Conservation (phyloP, 2,888 invertebrate species). For the Hofmannophila pseudospretella region DNA sequence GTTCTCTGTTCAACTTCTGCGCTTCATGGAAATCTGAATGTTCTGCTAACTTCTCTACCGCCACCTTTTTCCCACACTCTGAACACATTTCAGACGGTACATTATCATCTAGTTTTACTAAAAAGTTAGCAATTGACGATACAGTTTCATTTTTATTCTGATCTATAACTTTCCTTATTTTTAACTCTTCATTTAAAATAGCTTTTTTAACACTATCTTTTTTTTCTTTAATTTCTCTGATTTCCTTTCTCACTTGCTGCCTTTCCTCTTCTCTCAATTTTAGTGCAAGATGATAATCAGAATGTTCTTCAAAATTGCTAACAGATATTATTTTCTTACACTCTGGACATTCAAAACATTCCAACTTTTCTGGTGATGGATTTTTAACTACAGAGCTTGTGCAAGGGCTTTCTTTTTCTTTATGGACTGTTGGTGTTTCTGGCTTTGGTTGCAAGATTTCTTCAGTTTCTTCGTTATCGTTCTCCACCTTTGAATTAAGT, state of each 20-base stretch:
- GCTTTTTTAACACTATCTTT: conserved; percentile 3
- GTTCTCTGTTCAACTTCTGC: conserved; percentile 82
- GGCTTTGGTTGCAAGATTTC: conserved; percentile 12
- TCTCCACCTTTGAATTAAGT: conserved; percentile 34
- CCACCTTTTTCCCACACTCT: conserved; percentile 82
- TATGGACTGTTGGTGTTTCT: neutral
- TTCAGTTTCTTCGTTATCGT: conserved; percentile 17
- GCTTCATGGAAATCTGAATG: conserved; percentile 94
- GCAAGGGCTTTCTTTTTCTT: conserved; percentile 5
- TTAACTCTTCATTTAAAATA: neutral
- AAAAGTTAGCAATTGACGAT: conserved; percentile 55
- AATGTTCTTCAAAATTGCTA: conserved; percentile 81
- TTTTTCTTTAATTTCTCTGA: conserved; percentile 24
- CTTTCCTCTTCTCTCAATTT: conserved; percentile 80
- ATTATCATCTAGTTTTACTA: conserved; percentile 59
- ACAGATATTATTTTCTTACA: conserved; percentile 79
- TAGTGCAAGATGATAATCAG: conserved; percentile 85
- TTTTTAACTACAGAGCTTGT: neutral
- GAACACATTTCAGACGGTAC: conserved; percentile 75
- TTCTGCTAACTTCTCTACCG: conserved; percentile 80
- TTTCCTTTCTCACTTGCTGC: conserved; percentile 37
- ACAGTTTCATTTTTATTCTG: conserved; percentile 34
- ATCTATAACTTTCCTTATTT: conserved; percentile 11
- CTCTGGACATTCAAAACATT: conserved; percentile 74
- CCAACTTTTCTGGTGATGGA: conserved; percentile 16